A percentile compares a stretch with the other conserved stretches of the same genome.
These are phyloP conservation scores for Nemurella pictetii DNA, from an alignment of 2,888 invertebrate genomes.

Conservation along the genomic window DNA sequence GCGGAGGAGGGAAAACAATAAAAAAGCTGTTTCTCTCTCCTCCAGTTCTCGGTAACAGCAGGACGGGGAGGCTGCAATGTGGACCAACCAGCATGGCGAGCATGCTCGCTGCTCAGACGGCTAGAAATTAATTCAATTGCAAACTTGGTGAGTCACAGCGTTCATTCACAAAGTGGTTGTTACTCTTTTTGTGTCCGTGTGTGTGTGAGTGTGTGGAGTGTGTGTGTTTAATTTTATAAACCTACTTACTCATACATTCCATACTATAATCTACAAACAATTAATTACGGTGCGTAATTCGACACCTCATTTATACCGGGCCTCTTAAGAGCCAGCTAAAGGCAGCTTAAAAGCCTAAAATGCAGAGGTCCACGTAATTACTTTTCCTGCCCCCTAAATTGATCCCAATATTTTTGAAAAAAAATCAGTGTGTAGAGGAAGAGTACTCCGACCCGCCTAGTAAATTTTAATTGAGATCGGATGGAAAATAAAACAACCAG, in stretches of 20 bases:
- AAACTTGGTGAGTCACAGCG: not conserved
- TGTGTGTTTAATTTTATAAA: not conserved
- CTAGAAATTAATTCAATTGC: not conserved
- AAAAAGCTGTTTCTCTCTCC: not conserved
- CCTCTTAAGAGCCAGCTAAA: no score
- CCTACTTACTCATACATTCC: not conserved
- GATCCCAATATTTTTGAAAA: no score
- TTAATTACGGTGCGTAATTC: not conserved
- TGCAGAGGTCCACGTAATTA: no score
- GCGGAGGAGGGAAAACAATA: not conserved
- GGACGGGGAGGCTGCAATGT: not conserved
- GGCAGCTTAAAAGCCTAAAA: no score
- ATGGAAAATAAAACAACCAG: no score
- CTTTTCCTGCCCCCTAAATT: no score
- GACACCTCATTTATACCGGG: not conserved
- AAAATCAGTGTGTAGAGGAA: no score
- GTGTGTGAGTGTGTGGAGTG: not conserved
- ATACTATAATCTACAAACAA: not conserved
- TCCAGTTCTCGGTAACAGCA: not conserved
- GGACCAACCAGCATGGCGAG: not conserved
- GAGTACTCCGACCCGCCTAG: no score
- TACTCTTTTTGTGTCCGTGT: not conserved
- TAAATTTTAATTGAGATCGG: no score
- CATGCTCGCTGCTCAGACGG: not conserved
- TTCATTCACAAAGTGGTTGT: slow-evolving; percentile 12